Base-by-base conservation (phyloP, 2,113 vertebrate genomes). In the Hippocampus barbouri region DNA sequence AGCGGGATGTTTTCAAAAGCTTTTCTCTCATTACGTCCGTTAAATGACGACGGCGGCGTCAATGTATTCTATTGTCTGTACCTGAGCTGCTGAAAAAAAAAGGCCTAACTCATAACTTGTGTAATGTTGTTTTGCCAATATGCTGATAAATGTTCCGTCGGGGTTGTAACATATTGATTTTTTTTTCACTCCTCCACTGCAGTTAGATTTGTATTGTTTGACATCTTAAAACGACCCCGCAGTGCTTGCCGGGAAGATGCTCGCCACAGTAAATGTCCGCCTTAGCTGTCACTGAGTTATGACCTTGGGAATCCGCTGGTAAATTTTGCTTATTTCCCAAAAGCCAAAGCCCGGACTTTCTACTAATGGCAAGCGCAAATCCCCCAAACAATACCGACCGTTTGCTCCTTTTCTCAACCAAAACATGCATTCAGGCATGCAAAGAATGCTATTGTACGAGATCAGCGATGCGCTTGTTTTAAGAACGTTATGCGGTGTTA, bases 321-420 rank as follows among this genome's bases (percentile, higher is more conserved):
- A 61, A 61, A 61, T 34, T 34, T 34, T 9, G 27, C 59, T 61
- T 61, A 61, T 61, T 61, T 61, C 59, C 59, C 59, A 34, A 61
- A 61, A 61, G 59, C 30, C 34, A 61, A 61, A 34, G 27, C 11
- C 1, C 14, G 6, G 15, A 61, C 15, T 34, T 61, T 61, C 27
- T 9, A 34, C 59, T 34, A 20, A 38, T 20, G 27, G 15, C 16
- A 18, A 14, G 7, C 59, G 8, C 59, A 34, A 61, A 61, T 61
- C 15, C 12, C 27, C 59, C 27, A 61, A 34, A 61, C 59, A 34
- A 25, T 25, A 15, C 18, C 59, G 34, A 34, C 7, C 6, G 15
- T 34, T 34, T 61, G n/a, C 14, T 59, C 56, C 56, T 59, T 27
- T 59, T 59, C 23, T 25, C n/a, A 14, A 8, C 23, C 27, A 59